phyloP scores from a whole-genome alignment of 2,113 vertebrate species.

The Notothenia rossii region DNA sequence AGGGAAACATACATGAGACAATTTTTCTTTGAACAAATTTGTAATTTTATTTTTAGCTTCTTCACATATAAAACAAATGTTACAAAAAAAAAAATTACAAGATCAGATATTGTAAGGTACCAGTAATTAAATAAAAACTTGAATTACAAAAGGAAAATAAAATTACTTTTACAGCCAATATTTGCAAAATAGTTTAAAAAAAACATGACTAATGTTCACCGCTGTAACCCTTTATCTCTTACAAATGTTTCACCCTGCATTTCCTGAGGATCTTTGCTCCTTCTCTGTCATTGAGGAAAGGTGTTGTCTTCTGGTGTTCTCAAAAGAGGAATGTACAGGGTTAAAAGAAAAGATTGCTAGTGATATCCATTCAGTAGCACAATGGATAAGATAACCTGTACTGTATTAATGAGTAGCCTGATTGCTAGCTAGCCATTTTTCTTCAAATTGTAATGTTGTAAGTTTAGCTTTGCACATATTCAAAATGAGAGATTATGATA shows the following conservation, averaged over 20 bases:
- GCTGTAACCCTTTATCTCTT: neutral
- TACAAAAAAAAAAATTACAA: conserved; percentile 19
- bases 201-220: neutral
- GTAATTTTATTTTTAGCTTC: conserved; percentile 37
- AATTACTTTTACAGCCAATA: conserved; percentile 3
- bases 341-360: conserved; percentile 1
- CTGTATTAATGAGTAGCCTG: neutral
- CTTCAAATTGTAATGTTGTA: neutral
- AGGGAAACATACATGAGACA: conserved; percentile 25
- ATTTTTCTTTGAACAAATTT: conserved; percentile 8
- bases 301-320: neutral
- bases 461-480: neutral
- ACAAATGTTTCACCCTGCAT: neutral
- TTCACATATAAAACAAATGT: conserved; percentile 10
- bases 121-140: neutral
- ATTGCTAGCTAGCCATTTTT: neutral
- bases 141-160: conserved; percentile 26
- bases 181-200: neutral
- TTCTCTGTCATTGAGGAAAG: neutral
- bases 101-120: too few species aligned
- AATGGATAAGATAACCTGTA: neutral
- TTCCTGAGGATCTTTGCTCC: neutral
- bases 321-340: neutral
- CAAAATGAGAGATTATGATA: neutral
- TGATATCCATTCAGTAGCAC: neutral